phyloP scores from a whole-genome alignment of 2,113 vertebrate species.

The Bubalus kerabau region DNA sequence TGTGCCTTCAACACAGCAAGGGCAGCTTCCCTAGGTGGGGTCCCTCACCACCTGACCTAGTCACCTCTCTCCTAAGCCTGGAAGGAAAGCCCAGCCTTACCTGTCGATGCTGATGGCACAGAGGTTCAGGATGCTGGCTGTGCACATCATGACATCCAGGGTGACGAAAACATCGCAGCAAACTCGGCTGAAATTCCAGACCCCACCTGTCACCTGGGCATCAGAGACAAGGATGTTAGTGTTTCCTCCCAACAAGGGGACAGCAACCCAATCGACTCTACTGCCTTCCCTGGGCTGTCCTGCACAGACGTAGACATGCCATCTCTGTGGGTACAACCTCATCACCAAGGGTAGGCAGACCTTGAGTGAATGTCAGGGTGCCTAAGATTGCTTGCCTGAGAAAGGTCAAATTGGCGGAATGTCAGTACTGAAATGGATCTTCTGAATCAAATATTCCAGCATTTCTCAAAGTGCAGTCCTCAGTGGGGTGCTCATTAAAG shows the following conservation, averaged over 20 bases:
- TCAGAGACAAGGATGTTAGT: constrained; percentile 64
- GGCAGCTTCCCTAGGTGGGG: no score
- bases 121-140: constrained; percentile 97
- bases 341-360: background rate
- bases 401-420: background rate
- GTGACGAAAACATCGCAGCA: constrained; percentile 95
- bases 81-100: constrained; percentile 75
- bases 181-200: constrained; percentile 92
- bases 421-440: background rate
- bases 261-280: background rate
- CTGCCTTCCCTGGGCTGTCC: background rate
- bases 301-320: background rate
- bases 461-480: constrained; percentile 16
- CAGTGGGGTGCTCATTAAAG: background rate
- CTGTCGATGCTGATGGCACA: constrained; percentile 98
- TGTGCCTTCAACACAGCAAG: background rate
- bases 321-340: background rate
- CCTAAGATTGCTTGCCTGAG: background rate
- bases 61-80: background rate
- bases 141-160: constrained; percentile 98
- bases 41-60: background rate
- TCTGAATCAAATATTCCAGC: background rate
- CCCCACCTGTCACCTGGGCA: constrained; percentile 84
- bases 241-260: background rate
- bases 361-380: background rate